Evolutionary conservation across 2,797 vertebrate species (phyloP).

Genomic region (Apodemus agrarius): DNA sequence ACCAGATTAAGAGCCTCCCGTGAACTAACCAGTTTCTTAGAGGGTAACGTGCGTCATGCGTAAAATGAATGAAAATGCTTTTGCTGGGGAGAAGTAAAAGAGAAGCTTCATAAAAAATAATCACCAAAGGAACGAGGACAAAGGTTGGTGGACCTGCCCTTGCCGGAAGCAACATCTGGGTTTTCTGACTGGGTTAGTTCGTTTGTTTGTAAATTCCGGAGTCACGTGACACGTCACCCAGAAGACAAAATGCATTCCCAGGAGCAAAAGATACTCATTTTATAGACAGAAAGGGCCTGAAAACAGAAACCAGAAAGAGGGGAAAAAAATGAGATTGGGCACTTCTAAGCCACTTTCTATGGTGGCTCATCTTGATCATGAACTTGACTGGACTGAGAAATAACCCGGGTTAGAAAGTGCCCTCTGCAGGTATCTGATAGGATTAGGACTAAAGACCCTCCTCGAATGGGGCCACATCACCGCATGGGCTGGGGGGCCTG

Average conservation of each 20-base stretch:
- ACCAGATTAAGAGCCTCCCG: neutral
- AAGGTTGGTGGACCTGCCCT: neutral
- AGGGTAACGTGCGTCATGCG: neutral
- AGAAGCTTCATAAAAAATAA: neutral
- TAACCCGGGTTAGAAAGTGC: neutral
- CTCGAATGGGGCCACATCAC: neutral
- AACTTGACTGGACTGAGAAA: neutral
- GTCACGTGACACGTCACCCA: neutral
- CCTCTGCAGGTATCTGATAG: neutral
- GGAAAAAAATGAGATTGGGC: neutral
- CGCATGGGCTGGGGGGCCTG: neutral
- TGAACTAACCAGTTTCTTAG: neutral
- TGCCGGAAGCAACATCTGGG: neutral
- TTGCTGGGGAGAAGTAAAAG: neutral
- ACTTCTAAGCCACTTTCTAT: neutral
- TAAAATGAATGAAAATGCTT: neutral
- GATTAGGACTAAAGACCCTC: neutral
- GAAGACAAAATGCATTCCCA: neutral
- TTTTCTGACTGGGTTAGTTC: neutral
- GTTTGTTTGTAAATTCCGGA: neutral
- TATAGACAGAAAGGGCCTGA: neutral
- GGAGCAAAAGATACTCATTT: neutral
- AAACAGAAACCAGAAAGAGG: neutral
- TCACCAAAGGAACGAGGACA: neutral
- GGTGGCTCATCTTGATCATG: neutral